phyloP scores from a whole-genome alignment of 2,888 invertebrate genomes.

The Sminthurides aquaticus region DNA sequence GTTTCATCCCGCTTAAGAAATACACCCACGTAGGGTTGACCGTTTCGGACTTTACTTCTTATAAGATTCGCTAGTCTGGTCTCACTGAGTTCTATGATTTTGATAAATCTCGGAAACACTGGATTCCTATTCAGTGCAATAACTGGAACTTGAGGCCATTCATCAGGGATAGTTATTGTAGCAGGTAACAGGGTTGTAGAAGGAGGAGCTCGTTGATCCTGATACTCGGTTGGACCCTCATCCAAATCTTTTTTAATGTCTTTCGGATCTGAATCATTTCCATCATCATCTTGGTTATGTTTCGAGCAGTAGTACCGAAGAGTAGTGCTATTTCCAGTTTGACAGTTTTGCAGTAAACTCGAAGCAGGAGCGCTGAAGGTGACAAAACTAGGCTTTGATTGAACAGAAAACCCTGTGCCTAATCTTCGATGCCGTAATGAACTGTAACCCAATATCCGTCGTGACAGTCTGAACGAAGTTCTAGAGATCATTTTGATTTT shows the following conservation, averaged over 20 bases:
- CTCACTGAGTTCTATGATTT: constrained; percentile 87
- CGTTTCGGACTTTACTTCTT: constrained; percentile 84
- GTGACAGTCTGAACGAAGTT: not conserved
- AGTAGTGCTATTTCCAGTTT: not conserved
- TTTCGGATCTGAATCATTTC: not conserved
- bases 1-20: constrained; percentile 89
- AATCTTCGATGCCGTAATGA: not conserved
- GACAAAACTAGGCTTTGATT: not conserved
- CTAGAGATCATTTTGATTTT: not conserved
- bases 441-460: not conserved
- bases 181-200: constrained; percentile 58
- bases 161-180: constrained; percentile 87
- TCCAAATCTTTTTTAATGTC: not conserved
- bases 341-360: not conserved
- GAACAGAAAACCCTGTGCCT: not conserved
- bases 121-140: constrained; percentile 90
- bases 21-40: constrained; percentile 94
- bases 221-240: not conserved
- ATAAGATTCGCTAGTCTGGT: constrained; percentile 80
- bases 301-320: not conserved
- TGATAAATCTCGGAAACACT: constrained; percentile 95
- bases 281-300: not conserved
- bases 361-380: not conserved
- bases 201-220: constrained; percentile 5
- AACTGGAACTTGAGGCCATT: constrained; percentile 92